phyloP scores from a whole-genome alignment of 2,888 invertebrate genomes.

The Brachylomia viminalis region DNA sequence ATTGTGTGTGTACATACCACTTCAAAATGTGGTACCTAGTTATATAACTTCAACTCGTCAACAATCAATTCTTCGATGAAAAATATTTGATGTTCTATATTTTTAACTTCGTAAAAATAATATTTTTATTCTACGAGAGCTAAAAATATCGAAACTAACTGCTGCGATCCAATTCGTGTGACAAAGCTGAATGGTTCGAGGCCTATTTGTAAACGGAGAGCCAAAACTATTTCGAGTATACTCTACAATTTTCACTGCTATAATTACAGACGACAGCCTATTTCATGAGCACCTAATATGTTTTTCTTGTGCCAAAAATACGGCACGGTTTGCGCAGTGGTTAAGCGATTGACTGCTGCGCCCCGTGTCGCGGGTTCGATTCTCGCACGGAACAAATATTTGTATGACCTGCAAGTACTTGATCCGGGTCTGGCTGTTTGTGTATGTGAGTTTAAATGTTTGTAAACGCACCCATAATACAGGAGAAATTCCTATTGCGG shows the following conservation, averaged over 20 bases:
- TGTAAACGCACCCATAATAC: too few species aligned
- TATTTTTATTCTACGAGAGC: neutral
- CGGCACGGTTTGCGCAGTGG: too few species aligned
- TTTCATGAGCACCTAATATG: constrained; percentile 21
- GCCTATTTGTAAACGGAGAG: constrained; percentile 36
- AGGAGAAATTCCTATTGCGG: too few species aligned
- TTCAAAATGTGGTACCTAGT: neutral
- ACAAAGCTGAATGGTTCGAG: constrained; percentile 32
- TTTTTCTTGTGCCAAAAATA: constrained; percentile 24
- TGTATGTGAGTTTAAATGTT: too few species aligned
- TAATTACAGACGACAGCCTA: constrained; percentile 43
- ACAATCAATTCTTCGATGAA: neutral
- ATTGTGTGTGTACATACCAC: neutral
- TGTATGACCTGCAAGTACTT: too few species aligned
- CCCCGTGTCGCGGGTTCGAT: too few species aligned
- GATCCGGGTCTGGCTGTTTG: too few species aligned
- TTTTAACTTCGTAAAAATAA: neutral
- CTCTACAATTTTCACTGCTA: constrained; percentile 34
- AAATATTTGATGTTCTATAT: neutral
- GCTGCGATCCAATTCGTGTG: constrained; percentile 18
- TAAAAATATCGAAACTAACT: constrained; percentile 20
- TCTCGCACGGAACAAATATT: too few species aligned
- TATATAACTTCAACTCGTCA: neutral
- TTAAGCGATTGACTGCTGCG: too few species aligned
- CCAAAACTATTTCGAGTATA: constrained; percentile 30